Base-by-base conservation (phyloP, 2,888 invertebrate genomes). In the Hirtodrosophila confusa region DNA sequence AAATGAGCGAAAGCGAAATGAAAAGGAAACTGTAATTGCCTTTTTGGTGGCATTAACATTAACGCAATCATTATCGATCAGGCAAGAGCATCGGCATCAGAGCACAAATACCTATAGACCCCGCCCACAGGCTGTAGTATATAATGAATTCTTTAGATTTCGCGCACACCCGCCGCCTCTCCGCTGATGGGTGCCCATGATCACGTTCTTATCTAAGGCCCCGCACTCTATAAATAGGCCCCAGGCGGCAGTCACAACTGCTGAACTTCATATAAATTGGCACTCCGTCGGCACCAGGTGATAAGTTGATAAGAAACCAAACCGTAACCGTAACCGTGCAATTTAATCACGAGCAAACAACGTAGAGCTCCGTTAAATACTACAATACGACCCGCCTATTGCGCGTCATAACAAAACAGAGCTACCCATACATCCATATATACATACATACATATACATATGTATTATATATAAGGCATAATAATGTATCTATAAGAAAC, bases 1-100 rank as follows among this genome's bases (percentile, higher is more conserved):
- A 63, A 79, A 76, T 74, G 70, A 79, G 76, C 51, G 49, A 48
- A 51, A 49, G 44, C 41, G 24, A 64, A 73, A 56, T 61, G 53
- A 71, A 71, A 72, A 63, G n/a, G 43, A 56, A 39, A 35, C 40
- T 44, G 51, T 62, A 67, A 57, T 76, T 73, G 60, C 17, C 8
- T 45, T 43, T 27, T 31, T 37, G 7, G 7, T n/a, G 33, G 40
- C 45, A 17, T 17, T 17, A 53, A 36, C 75, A 77, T 66, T 72
- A 77, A 72, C 76, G 72, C 78, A 69, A 58, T 76, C 74, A 82
- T 79, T 79, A 79, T 78, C 75, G 72, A 62, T 35, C 10, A 12
- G 10, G 24, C 10, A 27, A 17, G 17, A 17, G 17, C 17, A 17
- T 51, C 47, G 31, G 45, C 47, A 33, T 31, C 24, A 10, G 6